A percentile compares a stretch with the other conserved stretches of the same genome.
Conservation (phyloP, 2,888 invertebrate genomes). For the Agriotes lineatus region DNA sequence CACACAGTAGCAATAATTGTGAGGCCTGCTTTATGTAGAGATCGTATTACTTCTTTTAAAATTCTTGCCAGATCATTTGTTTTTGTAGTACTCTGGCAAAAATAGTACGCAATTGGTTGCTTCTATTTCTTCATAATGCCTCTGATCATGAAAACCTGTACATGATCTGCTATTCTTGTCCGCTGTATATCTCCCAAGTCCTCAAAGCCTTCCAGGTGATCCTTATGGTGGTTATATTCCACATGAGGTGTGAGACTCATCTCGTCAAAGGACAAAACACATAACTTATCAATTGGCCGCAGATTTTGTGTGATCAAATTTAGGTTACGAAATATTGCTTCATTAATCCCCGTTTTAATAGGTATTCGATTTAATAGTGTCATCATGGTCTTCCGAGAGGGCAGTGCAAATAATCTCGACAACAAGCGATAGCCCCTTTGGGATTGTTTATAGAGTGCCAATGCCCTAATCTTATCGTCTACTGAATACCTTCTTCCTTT, state of each 20-base stretch:
- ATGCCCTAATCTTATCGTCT: too few species aligned
- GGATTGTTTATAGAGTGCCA: too few species aligned
- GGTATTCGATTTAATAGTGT: neutral
- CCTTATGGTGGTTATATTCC: neutral
- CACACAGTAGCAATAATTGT: conserved; percentile 52
- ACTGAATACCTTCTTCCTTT: neutral
- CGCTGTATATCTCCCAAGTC: neutral
- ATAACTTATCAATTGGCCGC: conserved; percentile 16
- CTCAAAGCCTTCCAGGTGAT: conserved; percentile 9
- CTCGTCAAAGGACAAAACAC: conserved; percentile 27
- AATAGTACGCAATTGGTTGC: conserved; percentile 6
- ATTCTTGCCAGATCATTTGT: neutral
- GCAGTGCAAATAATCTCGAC: too few species aligned
- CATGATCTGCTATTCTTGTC: conserved; percentile 4
- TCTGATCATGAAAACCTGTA: neutral
- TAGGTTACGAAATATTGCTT: conserved; percentile 22
- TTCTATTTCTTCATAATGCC: conserved; percentile 12
- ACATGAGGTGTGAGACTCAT: conserved; percentile 4
- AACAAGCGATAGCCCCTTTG: too few species aligned
- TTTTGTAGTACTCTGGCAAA: neutral
- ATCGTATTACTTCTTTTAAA: neutral
- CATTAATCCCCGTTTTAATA: conserved; percentile 15
- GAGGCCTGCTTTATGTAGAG: conserved; percentile 43
- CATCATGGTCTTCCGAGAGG: neutral
- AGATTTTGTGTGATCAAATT: neutral